Conservation (phyloP, 1,140 invertebrate species). For the Gonatopus flavifemur region DNA sequence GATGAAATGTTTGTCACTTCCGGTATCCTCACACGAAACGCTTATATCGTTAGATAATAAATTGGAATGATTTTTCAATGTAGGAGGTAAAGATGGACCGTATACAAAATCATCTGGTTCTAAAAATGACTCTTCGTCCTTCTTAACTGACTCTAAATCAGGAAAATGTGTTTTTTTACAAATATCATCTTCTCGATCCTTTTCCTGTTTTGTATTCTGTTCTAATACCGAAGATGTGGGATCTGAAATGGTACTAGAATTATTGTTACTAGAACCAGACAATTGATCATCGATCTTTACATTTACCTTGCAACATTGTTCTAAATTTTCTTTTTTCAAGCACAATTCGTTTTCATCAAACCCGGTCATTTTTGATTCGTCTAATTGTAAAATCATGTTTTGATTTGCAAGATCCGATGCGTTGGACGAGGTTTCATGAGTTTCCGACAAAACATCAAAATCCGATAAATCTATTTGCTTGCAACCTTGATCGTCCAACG, state of each 20-base stretch:
- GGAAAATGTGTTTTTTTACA: no score
- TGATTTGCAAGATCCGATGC: slow-evolving; percentile 8
- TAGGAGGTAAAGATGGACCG: slow-evolving; percentile 36
- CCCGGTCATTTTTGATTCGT: slow-evolving; percentile 13
- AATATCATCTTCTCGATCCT: no score
- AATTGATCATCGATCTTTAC: slow-evolving; percentile 22
- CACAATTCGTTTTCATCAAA: slow-evolving; percentile 15
- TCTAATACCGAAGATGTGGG: no score
- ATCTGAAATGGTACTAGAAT: slow-evolving; percentile 43
- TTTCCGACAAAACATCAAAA: slow-evolving; percentile 42
- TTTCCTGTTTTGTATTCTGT: no score
- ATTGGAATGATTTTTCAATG: no score
- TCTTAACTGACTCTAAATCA: no score
- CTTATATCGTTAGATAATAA: not conserved
- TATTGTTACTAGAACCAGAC: slow-evolving; percentile 34
- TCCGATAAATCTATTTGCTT: slow-evolving; percentile 41
- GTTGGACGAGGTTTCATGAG: slow-evolving; percentile 31
- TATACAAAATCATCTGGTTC: slow-evolving; percentile 18
- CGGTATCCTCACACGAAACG: not conserved
- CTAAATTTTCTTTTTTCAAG: slow-evolving; percentile 17
- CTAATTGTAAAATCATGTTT: slow-evolving; percentile 4
- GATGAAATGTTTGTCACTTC: slow-evolving; percentile 12
- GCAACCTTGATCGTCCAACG: slow-evolving; percentile 24
- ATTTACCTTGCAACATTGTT: slow-evolving; percentile 36
- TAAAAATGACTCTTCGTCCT: not conserved